Evolutionary conservation across 2,888 invertebrate species (phyloP).

Genomic region (Drosophila meridionalis): DNA sequence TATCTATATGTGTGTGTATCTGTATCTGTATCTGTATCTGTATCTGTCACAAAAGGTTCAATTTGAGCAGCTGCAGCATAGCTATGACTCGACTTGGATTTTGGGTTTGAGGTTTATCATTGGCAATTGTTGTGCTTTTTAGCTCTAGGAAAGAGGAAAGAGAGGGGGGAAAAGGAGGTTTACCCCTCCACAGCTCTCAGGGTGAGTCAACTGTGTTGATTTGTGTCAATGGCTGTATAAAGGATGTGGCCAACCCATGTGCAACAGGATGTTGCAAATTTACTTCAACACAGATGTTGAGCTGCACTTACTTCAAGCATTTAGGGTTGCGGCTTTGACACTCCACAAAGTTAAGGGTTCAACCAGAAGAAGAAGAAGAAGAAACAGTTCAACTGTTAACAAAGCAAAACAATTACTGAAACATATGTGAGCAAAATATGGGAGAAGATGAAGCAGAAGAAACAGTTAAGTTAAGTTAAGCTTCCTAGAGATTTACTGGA

Average conservation of each 20-base stretch:
- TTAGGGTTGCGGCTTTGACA: slow-evolving; percentile 44
- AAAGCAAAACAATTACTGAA: slow-evolving; percentile 47
- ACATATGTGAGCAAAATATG: slow-evolving; percentile 34
- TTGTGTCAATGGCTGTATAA: slow-evolving; percentile 27
- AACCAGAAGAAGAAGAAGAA: slow-evolving; percentile 9
- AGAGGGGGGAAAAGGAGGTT: slow-evolving; percentile 2
- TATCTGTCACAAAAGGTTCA: slow-evolving; percentile 18
- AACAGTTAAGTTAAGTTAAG: slow-evolving; percentile 9
- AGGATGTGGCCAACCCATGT: slow-evolving; percentile 36
- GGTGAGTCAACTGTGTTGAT: slow-evolving; percentile 42
- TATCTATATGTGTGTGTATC: slow-evolving; percentile 19
- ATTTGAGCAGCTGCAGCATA: slow-evolving; percentile 56
- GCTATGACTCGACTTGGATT: slow-evolving; percentile 27
- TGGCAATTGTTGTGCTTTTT: slow-evolving; percentile 25
- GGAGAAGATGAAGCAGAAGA: background rate
- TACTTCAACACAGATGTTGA: slow-evolving; percentile 58
- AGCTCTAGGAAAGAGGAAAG: slow-evolving; percentile 7
- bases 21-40: slow-evolving; percentile 10
- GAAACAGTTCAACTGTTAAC: slow-evolving; percentile 1
- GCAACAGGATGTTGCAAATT: slow-evolving; percentile 78
- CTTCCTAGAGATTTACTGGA: slow-evolving; percentile 11
- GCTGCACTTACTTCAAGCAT: slow-evolving; percentile 10
- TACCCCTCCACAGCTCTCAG: background rate
- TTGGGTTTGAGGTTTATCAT: slow-evolving; percentile 8
- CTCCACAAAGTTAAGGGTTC: slow-evolving; percentile 55